Percentiles rank a stretch among this genome's conserved stretches.
Evolutionary conservation across 2,888 invertebrate species (phyloP).

Genomic region (Trilocha varians): DNA sequence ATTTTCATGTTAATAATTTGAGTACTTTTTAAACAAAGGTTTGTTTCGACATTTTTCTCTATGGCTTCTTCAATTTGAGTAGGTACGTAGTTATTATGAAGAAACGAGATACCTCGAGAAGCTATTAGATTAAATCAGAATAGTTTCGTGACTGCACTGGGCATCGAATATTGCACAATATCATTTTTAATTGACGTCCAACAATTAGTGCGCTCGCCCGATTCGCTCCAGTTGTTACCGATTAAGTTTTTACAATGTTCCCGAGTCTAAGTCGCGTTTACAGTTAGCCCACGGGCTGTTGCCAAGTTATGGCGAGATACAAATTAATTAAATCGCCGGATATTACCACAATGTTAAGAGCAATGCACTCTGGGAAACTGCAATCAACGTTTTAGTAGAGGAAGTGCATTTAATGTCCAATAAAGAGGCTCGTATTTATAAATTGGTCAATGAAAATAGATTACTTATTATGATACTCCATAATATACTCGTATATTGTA

Average conservation of each 20-base stretch:
- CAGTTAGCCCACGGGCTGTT: constrained; percentile 49
- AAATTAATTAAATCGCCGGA: constrained; percentile 36
- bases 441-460: no score
- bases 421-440: no score
- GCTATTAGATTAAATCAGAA: neutral
- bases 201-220: constrained; percentile 58
- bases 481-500: no score
- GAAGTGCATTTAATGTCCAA: no score
- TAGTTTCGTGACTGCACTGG: constrained; percentile 31
- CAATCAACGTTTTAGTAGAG: no score
- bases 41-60: no score
- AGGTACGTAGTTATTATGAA: no score
- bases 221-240: constrained; percentile 70
- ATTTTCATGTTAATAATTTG: no score
- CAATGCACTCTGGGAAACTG: constrained; percentile 7
- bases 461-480: no score
- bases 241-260: constrained; percentile 61
- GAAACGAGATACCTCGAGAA: no score
- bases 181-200: constrained; percentile 48
- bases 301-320: constrained; percentile 47
- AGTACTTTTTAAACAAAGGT: no score
- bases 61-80: no score
- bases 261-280: constrained; percentile 51
- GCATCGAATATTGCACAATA: constrained; percentile 63
- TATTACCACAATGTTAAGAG: constrained; percentile 19